These are phyloP conservation scores for Morbakka virulenta DNA, from an alignment of 30 jellyfish, hydroid and myxozoan species.

Conservation along the genomic window DNA sequence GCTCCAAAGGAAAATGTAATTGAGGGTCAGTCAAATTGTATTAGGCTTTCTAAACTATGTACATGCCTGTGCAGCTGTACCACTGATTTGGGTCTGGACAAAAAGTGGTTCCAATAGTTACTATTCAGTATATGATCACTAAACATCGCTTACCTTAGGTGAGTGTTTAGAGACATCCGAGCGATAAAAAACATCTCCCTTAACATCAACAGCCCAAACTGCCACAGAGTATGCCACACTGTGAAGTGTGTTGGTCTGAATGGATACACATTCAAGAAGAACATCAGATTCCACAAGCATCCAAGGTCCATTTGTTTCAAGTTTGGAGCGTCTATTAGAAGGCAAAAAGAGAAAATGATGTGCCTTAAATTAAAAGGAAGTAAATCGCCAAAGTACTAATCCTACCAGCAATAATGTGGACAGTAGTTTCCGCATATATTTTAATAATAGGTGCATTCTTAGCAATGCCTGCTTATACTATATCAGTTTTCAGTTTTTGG, in stretches of 20 bases:
- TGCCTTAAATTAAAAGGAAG: not conserved
- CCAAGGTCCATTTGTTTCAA: slow-evolving; percentile 95
- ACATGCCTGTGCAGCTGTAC: no score
- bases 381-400: no score
- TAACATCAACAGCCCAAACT: slow-evolving; percentile 95
- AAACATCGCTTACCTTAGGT: slow-evolving; percentile 63
- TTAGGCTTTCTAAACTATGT: no score
- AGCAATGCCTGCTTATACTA: no score
- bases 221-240: slow-evolving; percentile 57
- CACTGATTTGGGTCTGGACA: no score
- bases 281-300: slow-evolving; percentile 74
- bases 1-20: no score
- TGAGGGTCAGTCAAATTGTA: no score
- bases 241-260: slow-evolving; percentile 56
- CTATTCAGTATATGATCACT: not conserved
- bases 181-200: slow-evolving; percentile 82
- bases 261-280: slow-evolving; percentile 54
- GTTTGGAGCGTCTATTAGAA: slow-evolving; percentile 41
- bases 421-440: no score
- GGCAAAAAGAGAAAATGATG: not conserved
- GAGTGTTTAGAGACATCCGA: slow-evolving; percentile 34
- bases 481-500: no score
- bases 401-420: no score
- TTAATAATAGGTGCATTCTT: no score
- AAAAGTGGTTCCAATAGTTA: not conserved